Evolutionary conservation across 2,113 vertebrate species (phyloP).

Genomic region (Sinocyclocheilus anshuiensis): DNA sequence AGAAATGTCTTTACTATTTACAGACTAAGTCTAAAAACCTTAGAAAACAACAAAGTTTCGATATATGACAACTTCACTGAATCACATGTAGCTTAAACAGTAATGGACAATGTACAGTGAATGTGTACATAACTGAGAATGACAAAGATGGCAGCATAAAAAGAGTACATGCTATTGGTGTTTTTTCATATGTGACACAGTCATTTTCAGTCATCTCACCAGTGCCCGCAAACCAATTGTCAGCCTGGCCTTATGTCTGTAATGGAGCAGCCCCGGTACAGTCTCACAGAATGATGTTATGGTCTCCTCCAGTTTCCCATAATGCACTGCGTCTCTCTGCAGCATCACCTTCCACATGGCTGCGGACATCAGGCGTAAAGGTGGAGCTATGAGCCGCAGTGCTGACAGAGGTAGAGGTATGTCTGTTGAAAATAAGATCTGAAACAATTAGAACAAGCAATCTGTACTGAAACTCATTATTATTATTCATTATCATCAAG

Average conservation of each 20-base stretch:
- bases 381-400: constrained; percentile 69
- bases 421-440: constrained; percentile 49
- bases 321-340: constrained; percentile 70
- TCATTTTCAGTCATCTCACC: constrained; percentile 65
- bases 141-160: background rate
- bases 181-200: no score
- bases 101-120: no score
- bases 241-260: constrained; percentile 79
- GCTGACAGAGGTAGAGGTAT: constrained; percentile 63
- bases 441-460: background rate
- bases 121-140: no score
- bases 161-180: background rate
- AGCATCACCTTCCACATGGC: constrained; percentile 79
- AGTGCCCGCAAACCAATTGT: constrained; percentile 79
- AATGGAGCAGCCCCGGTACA: constrained; percentile 75
- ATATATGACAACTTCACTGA: background rate
- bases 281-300: constrained; percentile 71
- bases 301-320: constrained; percentile 76
- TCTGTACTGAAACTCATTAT: background rate
- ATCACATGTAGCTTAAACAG: no score
- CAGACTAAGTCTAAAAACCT: background rate
- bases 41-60: background rate
- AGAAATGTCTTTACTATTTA: background rate
- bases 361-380: constrained; percentile 75
- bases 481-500: no score